phyloP scores from a whole-genome alignment of 2,113 vertebrate species.

The Rissa tridactyla region DNA sequence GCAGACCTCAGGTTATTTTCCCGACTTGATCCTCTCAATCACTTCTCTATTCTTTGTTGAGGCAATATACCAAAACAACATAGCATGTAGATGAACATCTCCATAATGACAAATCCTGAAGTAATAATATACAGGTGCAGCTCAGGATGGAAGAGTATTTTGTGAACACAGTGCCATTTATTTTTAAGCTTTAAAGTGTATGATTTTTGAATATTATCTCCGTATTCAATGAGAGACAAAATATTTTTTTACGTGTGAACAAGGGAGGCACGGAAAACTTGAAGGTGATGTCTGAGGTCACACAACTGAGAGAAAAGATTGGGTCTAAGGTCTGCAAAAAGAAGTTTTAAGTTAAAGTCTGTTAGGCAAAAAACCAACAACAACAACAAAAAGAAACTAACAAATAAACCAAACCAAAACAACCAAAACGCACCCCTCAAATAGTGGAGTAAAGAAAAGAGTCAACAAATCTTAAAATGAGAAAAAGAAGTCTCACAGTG shows the following conservation, averaged over 20 bases:
- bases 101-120: background rate
- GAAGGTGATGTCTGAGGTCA: background rate
- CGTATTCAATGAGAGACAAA: background rate
- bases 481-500: background rate
- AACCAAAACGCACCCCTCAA: accelerated
- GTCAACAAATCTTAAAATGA: background rate
- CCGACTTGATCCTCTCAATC: background rate
- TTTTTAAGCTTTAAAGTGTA: background rate
- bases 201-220: background rate
- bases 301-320: background rate
- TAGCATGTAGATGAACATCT: background rate
- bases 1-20: background rate
- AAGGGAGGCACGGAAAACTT: background rate
- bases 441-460: background rate
- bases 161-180: background rate
- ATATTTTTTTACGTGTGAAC: accelerated
- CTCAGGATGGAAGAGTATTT: background rate
- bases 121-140: background rate
- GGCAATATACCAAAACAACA: background rate
- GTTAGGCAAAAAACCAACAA: background rate
- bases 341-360: background rate
- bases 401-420: background rate
- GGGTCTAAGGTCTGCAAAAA: background rate
- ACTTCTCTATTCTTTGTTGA: background rate
- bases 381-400: no score